phyloP scores from a whole-genome alignment of 2,888 invertebrate genomes.

The Dryococelus australis region DNA sequence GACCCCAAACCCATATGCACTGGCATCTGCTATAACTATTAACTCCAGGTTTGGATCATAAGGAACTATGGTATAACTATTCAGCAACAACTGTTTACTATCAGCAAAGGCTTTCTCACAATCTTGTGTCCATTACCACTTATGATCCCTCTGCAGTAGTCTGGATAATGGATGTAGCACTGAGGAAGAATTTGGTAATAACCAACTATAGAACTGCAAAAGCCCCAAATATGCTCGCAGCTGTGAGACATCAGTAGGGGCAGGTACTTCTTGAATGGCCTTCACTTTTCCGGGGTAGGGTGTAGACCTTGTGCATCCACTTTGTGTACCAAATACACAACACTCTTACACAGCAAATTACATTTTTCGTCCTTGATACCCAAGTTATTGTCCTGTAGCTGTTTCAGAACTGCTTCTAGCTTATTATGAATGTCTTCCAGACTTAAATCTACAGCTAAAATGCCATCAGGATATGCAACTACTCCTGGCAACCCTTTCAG shows the following conservation, averaged over 20 bases:
- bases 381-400: neutral
- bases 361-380: neutral
- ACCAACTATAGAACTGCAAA: neutral
- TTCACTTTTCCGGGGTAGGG: too few species aligned
- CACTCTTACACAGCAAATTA: too few species aligned
- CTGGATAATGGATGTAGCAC: neutral
- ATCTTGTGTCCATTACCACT: neutral
- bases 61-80: neutral
- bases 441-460: neutral
- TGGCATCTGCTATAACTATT: neutral
- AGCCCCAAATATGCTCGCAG: neutral
- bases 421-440: neutral
- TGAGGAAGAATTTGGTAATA: neutral
- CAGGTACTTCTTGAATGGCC: neutral
- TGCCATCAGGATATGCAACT: neutral
- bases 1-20: neutral
- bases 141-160: neutral
- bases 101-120: neutral
- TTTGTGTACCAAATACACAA: too few species aligned
- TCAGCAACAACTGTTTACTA: neutral
- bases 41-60: neutral
- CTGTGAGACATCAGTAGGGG: too few species aligned
- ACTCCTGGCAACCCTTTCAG: neutral
- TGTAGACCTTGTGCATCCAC: too few species aligned
- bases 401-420: neutral